These are phyloP conservation scores for Gopherus flavomarginatus DNA, from an alignment of 2,113 vertebrate species.

Conservation along the genomic window DNA sequence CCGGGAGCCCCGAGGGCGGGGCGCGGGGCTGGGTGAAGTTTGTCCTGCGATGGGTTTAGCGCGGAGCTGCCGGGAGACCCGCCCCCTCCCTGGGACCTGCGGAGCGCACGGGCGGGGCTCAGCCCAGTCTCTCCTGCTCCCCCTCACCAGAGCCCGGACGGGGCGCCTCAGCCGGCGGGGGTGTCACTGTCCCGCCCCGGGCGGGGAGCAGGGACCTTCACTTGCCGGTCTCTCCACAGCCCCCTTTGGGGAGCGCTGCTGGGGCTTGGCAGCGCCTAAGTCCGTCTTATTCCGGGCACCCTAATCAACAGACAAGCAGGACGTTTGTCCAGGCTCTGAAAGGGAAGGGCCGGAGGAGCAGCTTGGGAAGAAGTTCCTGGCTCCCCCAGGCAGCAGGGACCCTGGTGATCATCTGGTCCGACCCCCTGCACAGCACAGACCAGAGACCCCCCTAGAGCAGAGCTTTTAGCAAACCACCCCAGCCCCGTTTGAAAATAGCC, in stretches of 20 bases:
- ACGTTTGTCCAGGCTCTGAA: background rate
- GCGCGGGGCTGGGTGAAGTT: background rate
- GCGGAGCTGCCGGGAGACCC: background rate
- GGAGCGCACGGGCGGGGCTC: background rate
- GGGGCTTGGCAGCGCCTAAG: too few relatives aligned
- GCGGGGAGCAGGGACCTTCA: background rate
- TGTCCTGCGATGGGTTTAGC: background rate
- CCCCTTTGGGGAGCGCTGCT: background rate
- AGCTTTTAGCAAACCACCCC: too few relatives aligned
- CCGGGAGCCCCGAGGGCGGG: fast-evolving
- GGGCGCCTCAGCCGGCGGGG: conserved; percentile 35
- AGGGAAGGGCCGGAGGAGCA: too few relatives aligned
- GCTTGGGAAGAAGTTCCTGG: too few relatives aligned
- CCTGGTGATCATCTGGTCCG: too few relatives aligned
- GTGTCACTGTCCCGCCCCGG: conserved; percentile 9
- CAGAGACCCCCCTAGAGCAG: too few relatives aligned
- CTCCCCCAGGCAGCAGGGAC: too few relatives aligned
- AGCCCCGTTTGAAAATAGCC: too few relatives aligned
- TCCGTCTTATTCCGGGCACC: too few relatives aligned
- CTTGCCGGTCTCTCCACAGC: background rate
- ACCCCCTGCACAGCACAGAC: too few relatives aligned
- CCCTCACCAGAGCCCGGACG: background rate
- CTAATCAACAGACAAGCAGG: fast-evolving
- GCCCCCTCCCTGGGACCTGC: fast-evolving
- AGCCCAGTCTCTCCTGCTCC: background rate